These are phyloP conservation scores for Chaenocephalus aceratus DNA, from an alignment of 2,113 vertebrate genomes.

Conservation along the genomic window DNA sequence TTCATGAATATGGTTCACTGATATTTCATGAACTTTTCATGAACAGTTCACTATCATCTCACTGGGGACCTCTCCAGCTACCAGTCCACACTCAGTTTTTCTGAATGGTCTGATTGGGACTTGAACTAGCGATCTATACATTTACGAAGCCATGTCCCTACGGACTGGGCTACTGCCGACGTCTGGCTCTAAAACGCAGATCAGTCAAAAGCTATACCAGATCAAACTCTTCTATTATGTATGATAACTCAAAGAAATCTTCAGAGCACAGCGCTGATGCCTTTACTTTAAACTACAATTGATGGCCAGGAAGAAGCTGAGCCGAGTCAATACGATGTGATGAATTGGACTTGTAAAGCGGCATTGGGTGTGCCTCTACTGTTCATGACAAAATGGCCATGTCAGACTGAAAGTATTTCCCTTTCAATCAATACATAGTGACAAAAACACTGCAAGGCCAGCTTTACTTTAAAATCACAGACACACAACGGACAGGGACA, in stretches of 20 bases:
- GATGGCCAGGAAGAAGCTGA: slow-evolving; percentile 59
- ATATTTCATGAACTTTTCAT: too few relatives aligned
- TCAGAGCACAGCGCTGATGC: slow-evolving; percentile 29
- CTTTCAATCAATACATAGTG: slow-evolving; percentile 61
- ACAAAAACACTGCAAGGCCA: slow-evolving; percentile 47
- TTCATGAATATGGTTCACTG: too few relatives aligned
- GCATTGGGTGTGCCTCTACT: slow-evolving; percentile 54
- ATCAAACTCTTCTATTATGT: slow-evolving; percentile 20
- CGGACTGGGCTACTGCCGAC: too few relatives aligned
- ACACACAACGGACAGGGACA: slow-evolving; percentile 10
- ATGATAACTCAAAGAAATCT: slow-evolving; percentile 27
- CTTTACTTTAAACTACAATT: slow-evolving; percentile 51
- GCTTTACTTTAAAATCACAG: slow-evolving; percentile 38
- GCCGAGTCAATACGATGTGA: slow-evolving; percentile 68
- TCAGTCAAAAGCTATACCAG: slow-evolving; percentile 19
- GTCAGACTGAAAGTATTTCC: slow-evolving; percentile 66
- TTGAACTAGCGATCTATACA: too few relatives aligned
- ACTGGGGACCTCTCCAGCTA: too few relatives aligned
- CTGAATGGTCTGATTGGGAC: too few relatives aligned
- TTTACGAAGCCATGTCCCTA: too few relatives aligned
- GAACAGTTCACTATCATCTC: too few relatives aligned
- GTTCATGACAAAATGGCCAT: slow-evolving; percentile 66
- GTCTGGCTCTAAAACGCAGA: slow-evolving; percentile 11
- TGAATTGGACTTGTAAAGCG: slow-evolving; percentile 57
- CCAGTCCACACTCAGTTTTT: too few relatives aligned